Evolutionary conservation across 2,797 vertebrate genomes (phyloP), one percentile per base, ranked within the genome.

Genomic region (Poecile montanus): DNA sequence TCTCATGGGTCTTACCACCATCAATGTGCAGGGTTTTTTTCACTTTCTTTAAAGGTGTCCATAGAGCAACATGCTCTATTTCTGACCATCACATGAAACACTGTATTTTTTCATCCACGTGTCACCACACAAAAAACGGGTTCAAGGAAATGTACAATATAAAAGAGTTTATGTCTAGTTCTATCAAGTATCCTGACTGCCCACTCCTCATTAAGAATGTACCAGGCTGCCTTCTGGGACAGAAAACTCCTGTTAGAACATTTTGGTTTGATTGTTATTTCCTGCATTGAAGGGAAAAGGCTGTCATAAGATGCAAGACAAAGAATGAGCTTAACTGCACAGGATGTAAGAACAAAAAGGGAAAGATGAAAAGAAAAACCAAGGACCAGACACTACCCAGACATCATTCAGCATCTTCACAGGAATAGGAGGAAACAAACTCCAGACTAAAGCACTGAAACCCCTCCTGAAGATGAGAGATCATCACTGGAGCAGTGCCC

Each of bases 211-310:
- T 71, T 63, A 85, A 48, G 85, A 89, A 95, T 32, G 78, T 80
- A 75, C 83, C 91, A 97, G 88, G 47, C 66, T 91, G 45, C 77
- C 88, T 89, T 62, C 67, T 70, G 83, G 72, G 83, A 77, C 63
- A 95, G 68, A 79, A 78, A 93, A 91, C 42, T 87, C 60, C 68
- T 68, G 68, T 62, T 87, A 93, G 87, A 95, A 88, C 84, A 60
- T 57, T 80, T 85, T 79, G 89, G 29, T 91, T 91, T 95, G 91
- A 84, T 40, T 67, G 68, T 61, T 96, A 34, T 79, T 86, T 91
- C 76, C 66, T 90, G 40, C 17, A 11, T 51, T 79, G 81, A 94
- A 95, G 45, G 50, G 38, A 80, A 97, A 93, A 91, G 40, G 21
- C 83, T 82, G 77, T 63, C 85, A 86, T 60, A 95, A 94, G 77